Base-by-base conservation (phyloP, 2,797 vertebrate species). In the Mallotus villosus region DNA sequence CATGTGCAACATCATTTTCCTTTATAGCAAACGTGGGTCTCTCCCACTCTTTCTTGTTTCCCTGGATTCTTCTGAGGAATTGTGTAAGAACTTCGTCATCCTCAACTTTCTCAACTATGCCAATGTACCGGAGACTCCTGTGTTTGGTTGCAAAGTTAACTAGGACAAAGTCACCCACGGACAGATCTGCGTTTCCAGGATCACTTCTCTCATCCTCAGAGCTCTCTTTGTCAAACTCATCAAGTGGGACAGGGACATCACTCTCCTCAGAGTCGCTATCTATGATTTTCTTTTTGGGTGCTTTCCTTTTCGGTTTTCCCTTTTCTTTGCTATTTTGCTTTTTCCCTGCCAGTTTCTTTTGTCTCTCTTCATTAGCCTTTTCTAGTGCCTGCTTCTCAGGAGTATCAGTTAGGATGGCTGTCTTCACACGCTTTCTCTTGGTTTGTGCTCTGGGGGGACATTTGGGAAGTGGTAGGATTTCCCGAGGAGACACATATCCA, bases 61-160 rank as follows among this genome's bases (percentile, higher is more conserved):
- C 25, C 25, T 25, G 25, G 25, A 25, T 25, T 25, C 25, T 25
- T 25, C 41, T 63, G 22, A 16, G n/a, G 37, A 63, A 6, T 1
- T 51, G 62, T 81, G 37, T 49, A 74, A 65, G 55, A 1, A 79
- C 27, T 64, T 73, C 69, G 46, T 71, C 72, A 1, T 8, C 12
- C 12, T 72, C 64, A 71, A 72, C 74, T 64, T 67, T 70, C 9
- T 82, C 73, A 73, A 73, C 75, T 57, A 79, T 63, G 71, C 60
- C 77, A 73, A 71, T 74, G 71, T 79, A 76, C 67, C 65, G 21
- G 69, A 78, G 34, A 75, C 63, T 78, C 17, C 25, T 72, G 62
- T 49, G 67, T 74, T 74, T 68, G 70, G 49, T 41, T 37, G 14
- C 74, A 62, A 76, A 68, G 7, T 70, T 73, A n/a, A 67, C 68